These are phyloP conservation scores for Sweltsa coloradensis DNA, from an alignment of 1,140 invertebrate species.

Conservation along the genomic window DNA sequence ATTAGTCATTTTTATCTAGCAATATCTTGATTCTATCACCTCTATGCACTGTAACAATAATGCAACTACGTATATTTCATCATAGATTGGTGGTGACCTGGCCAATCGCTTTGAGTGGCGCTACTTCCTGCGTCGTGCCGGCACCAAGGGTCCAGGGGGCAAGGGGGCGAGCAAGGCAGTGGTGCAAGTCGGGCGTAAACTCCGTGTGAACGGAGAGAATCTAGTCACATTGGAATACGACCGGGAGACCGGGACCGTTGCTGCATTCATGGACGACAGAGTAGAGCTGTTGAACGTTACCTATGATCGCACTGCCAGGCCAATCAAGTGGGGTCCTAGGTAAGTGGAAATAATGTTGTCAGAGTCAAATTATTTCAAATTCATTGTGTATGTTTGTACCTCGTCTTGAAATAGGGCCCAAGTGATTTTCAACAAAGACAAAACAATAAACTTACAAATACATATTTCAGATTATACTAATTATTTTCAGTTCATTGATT, in stretches of 20 bases:
- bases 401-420: neutral
- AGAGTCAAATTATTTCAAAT: neutral
- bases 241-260: constrained; percentile 74
- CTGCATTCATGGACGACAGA: constrained; percentile 79
- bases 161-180: constrained; percentile 42
- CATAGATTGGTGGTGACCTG: constrained; percentile 71
- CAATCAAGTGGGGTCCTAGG: constrained; percentile 77
- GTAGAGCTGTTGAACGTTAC: constrained; percentile 81
- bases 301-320: constrained; percentile 81
- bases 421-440: too few species aligned
- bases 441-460: too few species aligned
- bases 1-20: too few species aligned
- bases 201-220: constrained; percentile 83
- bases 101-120: constrained; percentile 92
- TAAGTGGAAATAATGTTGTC: constrained; percentile 19
- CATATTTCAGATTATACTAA: too few species aligned
- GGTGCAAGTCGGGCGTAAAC: constrained; percentile 68
- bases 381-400: neutral
- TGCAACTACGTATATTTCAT: too few species aligned
- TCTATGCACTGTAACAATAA: too few species aligned
- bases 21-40: too few species aligned
- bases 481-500: too few species aligned
- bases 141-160: constrained; percentile 29
- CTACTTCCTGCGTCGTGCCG: constrained; percentile 62
- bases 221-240: constrained; percentile 87